These are phyloP conservation scores for Daubentonia madagascariensis DNA, from an alignment of 2,113 vertebrate genomes.

Conservation along the genomic window DNA sequence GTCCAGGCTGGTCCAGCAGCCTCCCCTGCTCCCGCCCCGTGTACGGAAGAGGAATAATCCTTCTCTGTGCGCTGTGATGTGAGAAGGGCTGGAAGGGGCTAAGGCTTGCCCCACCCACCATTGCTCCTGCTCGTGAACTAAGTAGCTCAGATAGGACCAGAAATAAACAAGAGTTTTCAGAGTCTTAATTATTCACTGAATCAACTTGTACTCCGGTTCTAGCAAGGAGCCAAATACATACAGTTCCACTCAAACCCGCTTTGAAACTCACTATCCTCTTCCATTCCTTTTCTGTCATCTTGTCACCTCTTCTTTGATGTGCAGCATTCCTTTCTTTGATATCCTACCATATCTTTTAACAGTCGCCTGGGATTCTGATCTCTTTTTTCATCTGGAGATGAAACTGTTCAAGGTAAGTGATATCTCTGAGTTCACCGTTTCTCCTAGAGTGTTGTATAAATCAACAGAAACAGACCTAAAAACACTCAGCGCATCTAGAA, in stretches of 20 bases:
- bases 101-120: rapidly evolving
- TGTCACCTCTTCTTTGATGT: neutral
- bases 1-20: neutral
- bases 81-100: rapidly evolving
- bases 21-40: no score
- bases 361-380: neutral
- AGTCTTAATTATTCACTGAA: neutral
- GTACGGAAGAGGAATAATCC: neutral
- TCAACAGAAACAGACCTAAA: neutral
- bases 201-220: neutral
- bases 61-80: rapidly evolving
- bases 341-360: neutral
- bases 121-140: neutral
- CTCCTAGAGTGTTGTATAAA: neutral
- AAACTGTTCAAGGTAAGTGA: neutral
- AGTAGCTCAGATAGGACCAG: neutral
- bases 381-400: neutral
- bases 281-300: neutral
- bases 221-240: neutral
- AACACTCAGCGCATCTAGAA: neutral
- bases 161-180: neutral
- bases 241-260: neutral
- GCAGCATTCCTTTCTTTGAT: neutral
- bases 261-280: neutral
- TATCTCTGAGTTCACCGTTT: neutral